Base-by-base conservation (phyloP, 1,140 invertebrate species). In the Hypothenemus hampei region DNA sequence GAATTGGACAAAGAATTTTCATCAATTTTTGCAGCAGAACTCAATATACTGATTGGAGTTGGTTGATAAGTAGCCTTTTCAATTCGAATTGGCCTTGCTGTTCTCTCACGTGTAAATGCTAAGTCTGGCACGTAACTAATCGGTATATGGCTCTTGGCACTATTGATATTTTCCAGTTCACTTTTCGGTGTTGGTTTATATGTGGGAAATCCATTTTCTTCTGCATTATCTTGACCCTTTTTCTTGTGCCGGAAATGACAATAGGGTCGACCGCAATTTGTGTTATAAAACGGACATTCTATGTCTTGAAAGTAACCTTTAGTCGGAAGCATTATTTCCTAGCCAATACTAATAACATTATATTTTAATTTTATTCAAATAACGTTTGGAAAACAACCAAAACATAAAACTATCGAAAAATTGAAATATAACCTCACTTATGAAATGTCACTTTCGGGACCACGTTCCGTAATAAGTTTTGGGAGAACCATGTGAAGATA, bases 201-300 rank as follows among this genome's bases (percentile, higher is more conserved):
- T 26, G 68, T 72, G 13, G 75, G 74, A 13, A 67, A 67, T 41
- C 44, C 59, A 36, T 55, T 52, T 54, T 52, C 58, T 31, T 39
- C 20, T 0, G 57, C 31, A 36, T 61, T 59, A 11, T 35, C 47
- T 13, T 41, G 36, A 43, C 33, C 16, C 78, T 80, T 83, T 65
- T 81, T 84, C 62, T 79, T 74, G 74, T 94, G 91, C 69, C 85
- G 83, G 70, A 89, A 93, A 73, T 92, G 89, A 74, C 91, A 94
- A 71, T 92, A 89, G 15, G 89, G 88, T 65, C 91, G 80, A 31
- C 26, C 13, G 8, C 26, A 31, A 31, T 31, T 31, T 31, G 26
- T 3, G 26, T 3, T 2, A 3, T 3, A 13, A 31, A 31, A 31
- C 26, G 26, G 26, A 3, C 26, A 31, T 13, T 31, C 1, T 31